phyloP scores from a whole-genome alignment of 2,888 invertebrate species.

The Pterostichus madidus region DNA sequence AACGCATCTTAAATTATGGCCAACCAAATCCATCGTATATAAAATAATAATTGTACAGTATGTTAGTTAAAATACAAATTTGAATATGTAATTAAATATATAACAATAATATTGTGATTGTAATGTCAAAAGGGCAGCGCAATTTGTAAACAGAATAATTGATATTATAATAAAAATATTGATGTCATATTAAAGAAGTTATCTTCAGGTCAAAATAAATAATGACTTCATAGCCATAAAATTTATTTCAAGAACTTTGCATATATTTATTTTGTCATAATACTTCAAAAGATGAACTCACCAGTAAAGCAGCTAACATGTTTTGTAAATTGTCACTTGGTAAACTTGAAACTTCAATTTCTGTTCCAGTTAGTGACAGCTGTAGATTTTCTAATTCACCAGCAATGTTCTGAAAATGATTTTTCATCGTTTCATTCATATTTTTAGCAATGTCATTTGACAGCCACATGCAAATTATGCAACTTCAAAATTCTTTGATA shows the following conservation, averaged over 20 bases:
- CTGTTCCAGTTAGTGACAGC: conserved; percentile 83
- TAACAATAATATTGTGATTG: not conserved
- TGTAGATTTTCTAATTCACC: conserved; percentile 85
- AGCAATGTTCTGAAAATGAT: conserved; percentile 74
- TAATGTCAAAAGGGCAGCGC: not conserved
- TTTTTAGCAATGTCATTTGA: conserved; percentile 42
- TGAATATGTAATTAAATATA: conserved; percentile 1
- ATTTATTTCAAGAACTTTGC: conserved; percentile 30
- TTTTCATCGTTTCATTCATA: conserved; percentile 19
- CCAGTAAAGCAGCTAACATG: conserved; percentile 86
- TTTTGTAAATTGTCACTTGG: conserved; percentile 85
- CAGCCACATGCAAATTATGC: conserved; percentile 49
- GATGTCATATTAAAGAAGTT: not conserved
- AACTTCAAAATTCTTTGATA: conserved; percentile 29
- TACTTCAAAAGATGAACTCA: conserved; percentile 77
- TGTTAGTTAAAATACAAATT: conserved; percentile 11
- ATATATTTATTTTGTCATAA: conserved; percentile 29
- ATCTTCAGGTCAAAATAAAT: conserved; percentile 36
- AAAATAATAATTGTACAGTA: no score
- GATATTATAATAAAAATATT: conserved; percentile 29
- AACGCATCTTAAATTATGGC: no score
- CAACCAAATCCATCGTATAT: no score
- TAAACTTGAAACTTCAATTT: conserved; percentile 83
- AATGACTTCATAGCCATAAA: conserved; percentile 33
- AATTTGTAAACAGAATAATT: conserved; percentile 13